Evolutionary conservation across 2,797 vertebrate species (phyloP).

Genomic region (Melanotaenia maccullochi): DNA sequence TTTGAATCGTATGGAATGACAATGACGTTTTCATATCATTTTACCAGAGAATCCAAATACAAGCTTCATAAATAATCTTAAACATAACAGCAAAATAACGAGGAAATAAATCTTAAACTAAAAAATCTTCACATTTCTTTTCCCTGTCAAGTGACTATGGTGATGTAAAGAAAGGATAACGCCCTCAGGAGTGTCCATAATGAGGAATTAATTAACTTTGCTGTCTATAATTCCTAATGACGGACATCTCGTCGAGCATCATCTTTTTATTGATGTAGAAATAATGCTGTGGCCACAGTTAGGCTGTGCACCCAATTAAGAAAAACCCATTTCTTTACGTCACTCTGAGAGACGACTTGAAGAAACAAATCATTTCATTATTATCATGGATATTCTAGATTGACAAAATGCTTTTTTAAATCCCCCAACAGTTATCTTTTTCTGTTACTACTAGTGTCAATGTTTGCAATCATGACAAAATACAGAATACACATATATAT

Average conservation of each 20-base stretch:
- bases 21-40: no score
- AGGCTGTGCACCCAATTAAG: not conserved
- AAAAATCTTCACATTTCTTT: not conserved
- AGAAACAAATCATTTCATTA: not conserved
- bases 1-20: not conserved
- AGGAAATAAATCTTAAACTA: not conserved
- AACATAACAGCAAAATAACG: no score
- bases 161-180: not conserved
- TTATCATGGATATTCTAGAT: not conserved
- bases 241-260: not conserved
- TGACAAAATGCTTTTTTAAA: not conserved
- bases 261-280: not conserved
- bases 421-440: not conserved
- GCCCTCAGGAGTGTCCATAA: not conserved
- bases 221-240: not conserved
- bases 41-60: no score
- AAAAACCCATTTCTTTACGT: conserved; percentile 1
- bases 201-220: not conserved
- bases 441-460: not conserved
- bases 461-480: not conserved
- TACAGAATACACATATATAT: not conserved
- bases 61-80: no score
- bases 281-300: not conserved
- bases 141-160: not conserved
- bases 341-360: not conserved